These are phyloP conservation scores for Ceriagrion tenellum DNA, from an alignment of 2,888 invertebrate genomes.

Conservation along the genomic window DNA sequence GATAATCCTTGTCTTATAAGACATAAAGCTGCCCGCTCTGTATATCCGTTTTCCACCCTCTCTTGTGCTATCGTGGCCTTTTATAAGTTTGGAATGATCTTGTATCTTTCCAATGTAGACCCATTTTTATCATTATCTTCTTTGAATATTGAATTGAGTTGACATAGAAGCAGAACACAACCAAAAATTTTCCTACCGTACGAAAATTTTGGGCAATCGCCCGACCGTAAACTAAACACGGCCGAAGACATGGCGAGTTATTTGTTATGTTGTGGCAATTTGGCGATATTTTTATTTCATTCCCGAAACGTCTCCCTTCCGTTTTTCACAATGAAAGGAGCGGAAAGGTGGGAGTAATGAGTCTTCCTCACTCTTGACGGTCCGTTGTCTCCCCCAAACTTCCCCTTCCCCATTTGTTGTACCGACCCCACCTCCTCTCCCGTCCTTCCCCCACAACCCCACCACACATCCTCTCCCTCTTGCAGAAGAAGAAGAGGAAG, in stretches of 20 bases:
- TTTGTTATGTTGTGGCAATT: neutral
- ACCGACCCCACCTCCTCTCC: neutral
- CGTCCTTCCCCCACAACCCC: neutral
- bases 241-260: neutral
- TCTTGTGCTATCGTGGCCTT: too few relatives aligned
- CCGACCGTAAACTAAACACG: neutral
- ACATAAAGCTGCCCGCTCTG: too few relatives aligned
- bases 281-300: constrained; percentile 4
- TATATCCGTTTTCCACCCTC: too few relatives aligned
- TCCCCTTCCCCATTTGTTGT: neutral
- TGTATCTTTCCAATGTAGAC: too few relatives aligned
- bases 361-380: neutral
- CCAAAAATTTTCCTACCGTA: too few relatives aligned
- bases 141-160: too few relatives aligned
- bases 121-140: too few relatives aligned
- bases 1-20: too few relatives aligned
- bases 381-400: neutral
- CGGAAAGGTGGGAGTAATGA: constrained; percentile 3
- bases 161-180: too few relatives aligned
- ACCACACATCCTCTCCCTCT: neutral
- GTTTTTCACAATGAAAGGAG: neutral
- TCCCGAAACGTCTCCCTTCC: neutral
- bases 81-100: too few relatives aligned
- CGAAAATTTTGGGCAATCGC: neutral
- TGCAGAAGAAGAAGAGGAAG: too few relatives aligned